Base-by-base conservation (phyloP, 2,888 invertebrate species). In the Acanthococcus lagerstroemiae region DNA sequence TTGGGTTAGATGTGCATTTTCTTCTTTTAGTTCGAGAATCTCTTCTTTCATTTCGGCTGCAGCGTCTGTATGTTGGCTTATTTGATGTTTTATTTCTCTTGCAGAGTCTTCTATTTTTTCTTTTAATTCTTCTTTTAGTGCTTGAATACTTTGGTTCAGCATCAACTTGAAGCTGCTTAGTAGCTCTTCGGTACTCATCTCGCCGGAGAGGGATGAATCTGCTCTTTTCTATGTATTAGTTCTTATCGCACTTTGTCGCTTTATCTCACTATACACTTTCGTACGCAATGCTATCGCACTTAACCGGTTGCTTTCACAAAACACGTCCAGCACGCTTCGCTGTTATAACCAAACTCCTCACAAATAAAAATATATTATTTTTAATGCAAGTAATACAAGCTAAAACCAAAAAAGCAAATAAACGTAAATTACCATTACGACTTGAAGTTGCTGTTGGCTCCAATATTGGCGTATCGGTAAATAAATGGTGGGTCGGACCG, bases 371-470 rank as follows among this genome's bases (percentile, higher is more conserved):
- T n/a, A n/a, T n/a, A n/a, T 37, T 37, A 37, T 37, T 37, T 37
- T 9, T 37, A n/a, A n/a, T n/a, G n/a, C n/a, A n/a, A n/a, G n/a
- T n/a, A n/a, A n/a, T n/a, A n/a, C n/a, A n/a, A n/a, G n/a, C n/a
- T n/a, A n/a, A n/a, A n/a, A n/a, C n/a, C 15, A 37, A 37, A 15
- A 37, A 37, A 9, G 15, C 7, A 37, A 37, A 37, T 9, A 7
- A 37, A 45, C 15, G 2, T 21, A 12, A 56, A 15, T 46, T 25
- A 58, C 58, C 58, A 48, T 58, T 58, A 58, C 58, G 58, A 61
- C 61, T 61, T 22, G 61, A 61, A 4, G 61, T 61, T n/a, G 61
- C 61, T n/a, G 22, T 52, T 1, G 61, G 61, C 22, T 61, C 52
- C 7, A 37, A 22, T n/a, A 52, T 30, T 4, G 61, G 61, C 0